Percentiles rank a stretch among this genome's conserved stretches.
Evolutionary conservation across 2,113 vertebrate species (phyloP).

Genomic region (Megalops atlanticus): DNA sequence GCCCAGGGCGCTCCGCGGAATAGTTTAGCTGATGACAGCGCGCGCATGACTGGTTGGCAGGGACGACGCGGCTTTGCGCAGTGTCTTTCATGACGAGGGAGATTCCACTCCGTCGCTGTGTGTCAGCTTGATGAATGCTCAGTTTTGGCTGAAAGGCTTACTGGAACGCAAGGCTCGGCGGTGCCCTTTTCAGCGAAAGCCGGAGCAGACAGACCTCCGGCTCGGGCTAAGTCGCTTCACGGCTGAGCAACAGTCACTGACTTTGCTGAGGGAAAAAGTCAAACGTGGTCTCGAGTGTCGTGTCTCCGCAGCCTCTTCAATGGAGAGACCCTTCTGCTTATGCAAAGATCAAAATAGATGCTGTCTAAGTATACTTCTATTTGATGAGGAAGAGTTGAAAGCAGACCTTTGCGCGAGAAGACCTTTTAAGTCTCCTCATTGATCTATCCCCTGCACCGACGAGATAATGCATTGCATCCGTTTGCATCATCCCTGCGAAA

Average conservation of each 20-base stretch:
- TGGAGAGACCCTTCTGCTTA: constrained; percentile 22
- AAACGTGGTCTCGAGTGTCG: constrained; percentile 14
- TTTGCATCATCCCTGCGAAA: constrained; percentile 49
- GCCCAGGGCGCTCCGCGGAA: too few relatives aligned
- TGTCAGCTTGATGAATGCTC: too few relatives aligned
- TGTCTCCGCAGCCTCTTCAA: constrained; percentile 19
- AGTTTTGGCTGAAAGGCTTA: too few relatives aligned
- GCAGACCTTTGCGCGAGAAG: constrained; percentile 18
- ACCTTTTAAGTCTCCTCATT: constrained; percentile 31
- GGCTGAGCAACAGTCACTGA: not conserved
- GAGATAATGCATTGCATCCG: constrained; percentile 43
- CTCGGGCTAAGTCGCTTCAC: too few relatives aligned
- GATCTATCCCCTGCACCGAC: constrained; percentile 34
- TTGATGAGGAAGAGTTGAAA: constrained; percentile 30
- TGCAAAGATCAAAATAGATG: constrained; percentile 25
- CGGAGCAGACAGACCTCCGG: too few relatives aligned
- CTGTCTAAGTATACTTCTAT: not conserved
- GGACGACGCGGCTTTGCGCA: too few relatives aligned
- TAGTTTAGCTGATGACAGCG: too few relatives aligned
- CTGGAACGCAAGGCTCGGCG: too few relatives aligned
- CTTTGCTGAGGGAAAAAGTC: not conserved
- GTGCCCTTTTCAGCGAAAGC: too few relatives aligned
- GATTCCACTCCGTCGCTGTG: too few relatives aligned
- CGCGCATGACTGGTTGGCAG: too few relatives aligned
- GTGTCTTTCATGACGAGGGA: too few relatives aligned